These are phyloP conservation scores for Podargus strigoides DNA, from an alignment of 2,797 vertebrate species.

Conservation along the genomic window DNA sequence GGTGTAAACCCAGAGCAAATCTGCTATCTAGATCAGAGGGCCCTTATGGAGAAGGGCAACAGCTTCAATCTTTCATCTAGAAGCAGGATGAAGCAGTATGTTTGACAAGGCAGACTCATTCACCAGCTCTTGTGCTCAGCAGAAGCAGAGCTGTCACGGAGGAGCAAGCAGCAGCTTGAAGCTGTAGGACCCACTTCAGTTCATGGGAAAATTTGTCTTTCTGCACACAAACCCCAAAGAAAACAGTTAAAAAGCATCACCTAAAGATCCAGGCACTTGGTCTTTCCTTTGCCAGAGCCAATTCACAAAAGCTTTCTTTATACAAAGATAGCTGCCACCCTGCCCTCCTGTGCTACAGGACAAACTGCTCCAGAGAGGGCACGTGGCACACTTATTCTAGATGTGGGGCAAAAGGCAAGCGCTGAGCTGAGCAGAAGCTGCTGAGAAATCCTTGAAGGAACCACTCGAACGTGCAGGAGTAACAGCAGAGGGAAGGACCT, in stretches of 20 bases:
- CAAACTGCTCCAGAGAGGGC: background rate
- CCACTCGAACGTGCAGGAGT: fast-evolving
- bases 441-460: background rate
- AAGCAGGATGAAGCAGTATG: background rate
- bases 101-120: background rate
- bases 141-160: background rate
- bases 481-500: background rate
- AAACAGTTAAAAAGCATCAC: fast-evolving
- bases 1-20: background rate
- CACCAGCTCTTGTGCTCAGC: background rate
- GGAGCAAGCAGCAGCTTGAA: background rate
- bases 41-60: background rate
- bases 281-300: background rate
- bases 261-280: background rate
- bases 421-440: background rate
- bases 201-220: background rate
- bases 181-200: background rate
- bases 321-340: background rate
- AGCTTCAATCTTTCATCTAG: background rate
- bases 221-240: background rate
- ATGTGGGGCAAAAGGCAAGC: background rate
- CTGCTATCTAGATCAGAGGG: background rate
- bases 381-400: background rate
- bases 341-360: background rate
- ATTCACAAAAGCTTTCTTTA: background rate